A percentile compares a stretch with the other conserved stretches of the same genome.
Conservation (phyloP, 37 sponge, comb jelly and placozoan genomes). For the Haliclona indistincta region DNA sequence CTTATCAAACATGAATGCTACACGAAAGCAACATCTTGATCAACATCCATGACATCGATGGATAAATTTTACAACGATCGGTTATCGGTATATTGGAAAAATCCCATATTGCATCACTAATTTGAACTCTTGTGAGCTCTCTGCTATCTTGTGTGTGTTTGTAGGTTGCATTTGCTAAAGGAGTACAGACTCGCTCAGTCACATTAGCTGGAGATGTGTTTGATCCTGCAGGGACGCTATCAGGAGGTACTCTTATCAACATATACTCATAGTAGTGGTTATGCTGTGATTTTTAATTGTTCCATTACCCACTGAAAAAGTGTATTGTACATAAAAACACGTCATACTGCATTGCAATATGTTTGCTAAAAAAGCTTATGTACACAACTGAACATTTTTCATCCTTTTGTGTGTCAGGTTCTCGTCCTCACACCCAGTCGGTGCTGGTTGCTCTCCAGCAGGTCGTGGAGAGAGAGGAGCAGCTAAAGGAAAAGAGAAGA, state of each 20-base stretch:
- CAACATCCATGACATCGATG: too few relatives aligned
- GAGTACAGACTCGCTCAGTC: conserved; percentile 72
- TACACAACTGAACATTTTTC: background rate
- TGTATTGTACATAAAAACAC: too few relatives aligned
- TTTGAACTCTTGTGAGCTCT: too few relatives aligned
- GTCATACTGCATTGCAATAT: too few relatives aligned
- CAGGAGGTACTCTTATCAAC: conserved; percentile 67
- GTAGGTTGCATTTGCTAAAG: conserved; percentile 88
- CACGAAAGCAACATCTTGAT: too few relatives aligned
- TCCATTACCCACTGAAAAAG: too few relatives aligned
- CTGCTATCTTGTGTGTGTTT: background rate
- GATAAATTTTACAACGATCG: too few relatives aligned
- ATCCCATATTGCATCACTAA: too few relatives aligned
- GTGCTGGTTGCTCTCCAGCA: conserved; percentile 55
- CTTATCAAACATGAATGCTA: too few relatives aligned
- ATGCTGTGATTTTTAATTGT: too few relatives aligned
- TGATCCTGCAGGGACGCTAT: conserved; percentile 90
- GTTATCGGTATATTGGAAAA: too few relatives aligned
- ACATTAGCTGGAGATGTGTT: conserved; percentile 89
- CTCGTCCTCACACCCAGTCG: conserved; percentile 54
- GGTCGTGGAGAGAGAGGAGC: conserved; percentile 33
- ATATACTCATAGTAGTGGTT: conserved; percentile 5
- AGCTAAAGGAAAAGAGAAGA: conserved; percentile 36
- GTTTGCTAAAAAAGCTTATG: too few relatives aligned
- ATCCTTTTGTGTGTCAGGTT: conserved; percentile 21